phyloP scores from a whole-genome alignment of 2,888 invertebrate species.

The Lepeophtheirus nordmannii region DNA sequence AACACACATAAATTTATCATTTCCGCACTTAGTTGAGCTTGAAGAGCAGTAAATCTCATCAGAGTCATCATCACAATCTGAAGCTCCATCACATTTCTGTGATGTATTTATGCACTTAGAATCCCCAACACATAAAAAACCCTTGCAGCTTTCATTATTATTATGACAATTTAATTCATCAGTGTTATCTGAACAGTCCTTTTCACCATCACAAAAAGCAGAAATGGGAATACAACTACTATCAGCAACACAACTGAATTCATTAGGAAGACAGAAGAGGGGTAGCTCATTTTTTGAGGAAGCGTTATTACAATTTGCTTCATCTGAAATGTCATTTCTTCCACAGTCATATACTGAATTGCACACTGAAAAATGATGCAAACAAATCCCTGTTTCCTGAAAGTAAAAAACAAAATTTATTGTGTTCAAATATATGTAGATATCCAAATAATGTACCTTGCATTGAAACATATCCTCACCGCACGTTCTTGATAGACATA shows the following conservation, averaged over 20 bases:
- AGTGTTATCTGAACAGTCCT: constrained; percentile 54
- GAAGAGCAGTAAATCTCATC: constrained; percentile 49
- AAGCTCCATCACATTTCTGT: constrained; percentile 52
- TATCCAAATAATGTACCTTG: constrained; percentile 24
- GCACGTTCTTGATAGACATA: neutral
- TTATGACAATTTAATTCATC: constrained; percentile 34
- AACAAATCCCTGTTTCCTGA: neutral
- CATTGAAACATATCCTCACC: constrained; percentile 28
- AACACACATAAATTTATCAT: constrained; percentile 28
- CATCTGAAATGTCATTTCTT: neutral
- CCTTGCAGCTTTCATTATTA: constrained; percentile 32
- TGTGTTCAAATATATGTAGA: neutral
- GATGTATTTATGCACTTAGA: constrained; percentile 48
- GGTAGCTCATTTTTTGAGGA: neutral
- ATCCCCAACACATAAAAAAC: constrained; percentile 6
- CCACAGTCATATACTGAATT: neutral
- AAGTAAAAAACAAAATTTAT: neutral
- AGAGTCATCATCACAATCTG: constrained; percentile 61
- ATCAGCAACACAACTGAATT: constrained; percentile 31
- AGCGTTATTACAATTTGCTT: neutral
- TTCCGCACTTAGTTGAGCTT: constrained; percentile 24
- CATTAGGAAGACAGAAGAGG: constrained; percentile 27
- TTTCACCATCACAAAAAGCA: constrained; percentile 53
- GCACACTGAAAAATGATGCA: neutral
- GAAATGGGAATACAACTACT: constrained; percentile 31